phyloP scores from a whole-genome alignment of 2,888 invertebrate species.

The Caenorhabditis uteleia region DNA sequence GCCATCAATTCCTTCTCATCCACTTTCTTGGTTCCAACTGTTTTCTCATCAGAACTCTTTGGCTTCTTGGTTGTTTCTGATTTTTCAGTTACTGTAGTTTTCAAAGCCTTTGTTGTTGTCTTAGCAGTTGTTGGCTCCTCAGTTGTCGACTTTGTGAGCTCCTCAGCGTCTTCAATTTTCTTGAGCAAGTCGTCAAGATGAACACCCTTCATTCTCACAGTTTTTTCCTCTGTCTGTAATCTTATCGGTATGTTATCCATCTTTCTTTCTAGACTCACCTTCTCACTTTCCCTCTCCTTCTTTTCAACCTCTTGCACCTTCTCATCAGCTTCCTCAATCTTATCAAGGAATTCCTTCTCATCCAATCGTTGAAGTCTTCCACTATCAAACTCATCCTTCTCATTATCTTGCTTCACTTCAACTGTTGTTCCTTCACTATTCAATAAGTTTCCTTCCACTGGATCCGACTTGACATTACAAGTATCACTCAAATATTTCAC shows the following conservation, averaged over 20 bases:
- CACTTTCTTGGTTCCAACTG: conserved; percentile 18
- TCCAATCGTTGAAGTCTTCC: conserved; percentile 22
- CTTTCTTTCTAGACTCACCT: too few species aligned
- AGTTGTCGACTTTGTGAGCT: background rate
- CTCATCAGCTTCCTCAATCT: conserved; percentile 20
- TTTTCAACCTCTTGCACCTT: conserved; percentile 6
- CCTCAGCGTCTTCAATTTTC: conserved; percentile 21
- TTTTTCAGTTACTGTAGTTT: conserved; percentile 1
- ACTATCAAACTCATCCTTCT: conserved; percentile 7
- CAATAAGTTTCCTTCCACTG: conserved; percentile 32
- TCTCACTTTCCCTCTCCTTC: conserved; percentile 6
- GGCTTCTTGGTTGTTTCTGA: background rate
- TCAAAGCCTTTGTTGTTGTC: background rate
- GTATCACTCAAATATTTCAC: conserved; percentile 25
- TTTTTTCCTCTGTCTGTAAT: conserved; percentile 4
- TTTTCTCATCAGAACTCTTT: background rate
- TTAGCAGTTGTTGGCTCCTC: background rate
- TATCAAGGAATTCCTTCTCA: conserved; percentile 32
- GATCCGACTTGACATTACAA: conserved; percentile 22
- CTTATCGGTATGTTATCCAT: too few species aligned
- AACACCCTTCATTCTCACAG: conserved; percentile 15
- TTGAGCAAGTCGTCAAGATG: conserved; percentile 27
- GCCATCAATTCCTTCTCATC: conserved; percentile 29
- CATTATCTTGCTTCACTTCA: conserved; percentile 21
- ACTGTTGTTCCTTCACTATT: conserved; percentile 28